Conservation (phyloP, 2,888 invertebrate species). For the Amphiduros pacificus region DNA sequence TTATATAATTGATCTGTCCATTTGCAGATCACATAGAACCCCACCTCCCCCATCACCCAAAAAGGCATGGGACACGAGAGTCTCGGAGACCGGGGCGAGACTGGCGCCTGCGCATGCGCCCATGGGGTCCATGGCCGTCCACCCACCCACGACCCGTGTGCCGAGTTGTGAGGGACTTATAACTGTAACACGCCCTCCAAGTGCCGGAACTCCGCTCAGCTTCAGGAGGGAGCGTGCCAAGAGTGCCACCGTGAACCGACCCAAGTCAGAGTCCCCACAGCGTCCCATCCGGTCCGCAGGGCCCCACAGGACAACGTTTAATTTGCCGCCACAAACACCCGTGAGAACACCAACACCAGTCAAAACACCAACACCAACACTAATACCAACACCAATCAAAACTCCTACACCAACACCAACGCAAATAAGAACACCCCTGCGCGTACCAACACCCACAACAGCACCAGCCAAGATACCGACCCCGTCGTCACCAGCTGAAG, state of each 20-base stretch:
- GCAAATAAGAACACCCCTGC: not conserved
- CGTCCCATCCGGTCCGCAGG: constrained; percentile 15
- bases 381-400: not conserved
- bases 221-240: not conserved
- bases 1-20: no score
- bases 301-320: not conserved
- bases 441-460: not conserved
- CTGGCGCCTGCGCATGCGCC: no score
- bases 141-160: no score
- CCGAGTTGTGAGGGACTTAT: no score
- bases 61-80: not conserved
- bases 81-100: not conserved
- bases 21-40: not conserved
- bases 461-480: not conserved
- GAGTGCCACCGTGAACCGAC: constrained; percentile 12
- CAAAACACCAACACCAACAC: not conserved
- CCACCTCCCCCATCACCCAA: not conserved
- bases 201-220: no score
- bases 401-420: not conserved
- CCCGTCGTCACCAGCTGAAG: no score
- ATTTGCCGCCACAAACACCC: not conserved
- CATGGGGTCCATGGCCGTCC: no score
- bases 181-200: no score
- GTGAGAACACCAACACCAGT: not conserved
- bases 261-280: not conserved